phyloP scores from a whole-genome alignment of 1,140 invertebrate species.

The Heliconius hewitsoni region DNA sequence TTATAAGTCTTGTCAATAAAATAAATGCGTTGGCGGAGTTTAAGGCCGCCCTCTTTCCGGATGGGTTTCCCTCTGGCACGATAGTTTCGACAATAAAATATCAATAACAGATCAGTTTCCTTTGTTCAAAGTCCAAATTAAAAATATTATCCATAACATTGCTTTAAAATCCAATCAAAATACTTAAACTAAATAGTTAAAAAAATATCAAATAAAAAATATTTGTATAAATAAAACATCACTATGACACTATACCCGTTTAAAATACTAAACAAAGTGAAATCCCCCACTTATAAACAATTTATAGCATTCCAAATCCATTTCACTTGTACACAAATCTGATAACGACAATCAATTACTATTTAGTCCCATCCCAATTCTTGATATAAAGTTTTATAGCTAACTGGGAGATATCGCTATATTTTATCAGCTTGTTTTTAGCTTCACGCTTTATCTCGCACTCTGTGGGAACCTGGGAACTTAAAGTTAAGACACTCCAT shows the following conservation, averaged over 20 bases:
- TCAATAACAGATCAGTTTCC: neutral
- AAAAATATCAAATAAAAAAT: neutral
- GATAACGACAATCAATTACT: conserved; percentile 24
- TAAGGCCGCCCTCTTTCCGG: too few species aligned
- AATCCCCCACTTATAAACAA: conserved; percentile 27
- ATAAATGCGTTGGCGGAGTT: too few species aligned
- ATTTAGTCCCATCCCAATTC: conserved; percentile 19
- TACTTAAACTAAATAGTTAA: neutral
- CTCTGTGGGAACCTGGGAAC: too few species aligned
- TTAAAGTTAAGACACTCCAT: too few species aligned
- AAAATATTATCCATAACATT: neutral
- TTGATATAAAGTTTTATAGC: neutral
- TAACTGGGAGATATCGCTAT: neutral
- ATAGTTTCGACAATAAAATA: neutral
- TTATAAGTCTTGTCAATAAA: too few species aligned
- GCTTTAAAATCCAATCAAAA: neutral
- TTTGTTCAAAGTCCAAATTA: too few species aligned
- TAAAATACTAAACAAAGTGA: conserved; percentile 22
- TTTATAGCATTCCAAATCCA: conserved; percentile 32
- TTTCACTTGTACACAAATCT: conserved; percentile 25
- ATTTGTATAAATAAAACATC: neutral
- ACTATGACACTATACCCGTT: conserved; percentile 14
- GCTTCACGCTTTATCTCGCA: too few species aligned
- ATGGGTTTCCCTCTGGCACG: too few species aligned
- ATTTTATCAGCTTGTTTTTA: neutral